Base-by-base conservation (phyloP, 2,113 vertebrate genomes). In the Aphyosemion australe region DNA sequence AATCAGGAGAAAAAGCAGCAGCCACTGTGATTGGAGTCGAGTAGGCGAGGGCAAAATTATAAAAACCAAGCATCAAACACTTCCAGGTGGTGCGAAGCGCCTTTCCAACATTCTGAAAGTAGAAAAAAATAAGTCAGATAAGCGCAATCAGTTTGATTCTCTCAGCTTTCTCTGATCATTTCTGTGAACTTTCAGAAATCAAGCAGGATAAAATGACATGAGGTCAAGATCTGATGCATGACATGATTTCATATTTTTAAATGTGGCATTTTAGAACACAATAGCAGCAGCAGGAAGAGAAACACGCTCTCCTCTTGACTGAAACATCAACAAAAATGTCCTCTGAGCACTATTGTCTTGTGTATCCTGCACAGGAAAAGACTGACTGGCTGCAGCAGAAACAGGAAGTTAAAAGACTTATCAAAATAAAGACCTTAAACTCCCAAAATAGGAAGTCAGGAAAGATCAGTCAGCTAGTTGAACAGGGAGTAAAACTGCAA, bases 71-170 rank as follows among this genome's bases (percentile, higher is more conserved):
- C 82, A 95, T 87, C 34, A 99, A 15, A 76, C 95, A 98, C 79
- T 80, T 95, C 86, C 96, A 98, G 10, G 95, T 95, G 85, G 92
- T 93, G 34, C 85, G 87, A 65, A 98, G 76, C 8, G 88, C 94
- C 66, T 95, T 98, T 47, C 95, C 91, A 0, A 96, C 87, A 1
- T 96, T 97, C 97, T 99, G 66, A n/a, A 88, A 85, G 31, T 18
- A 4, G 5, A 42, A 13, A 8, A 48, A 15, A 31, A 53, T 7
- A 18, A n/a, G 0, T 51, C 11, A 64, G 11, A 13, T 42, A 37
- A 37, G 6, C 34, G 12, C 31, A 8, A 6, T 59, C 2, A 49
- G 18, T 32, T 43, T 16, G 16, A 53, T 31, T 45, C 21, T 13
- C 8, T 8, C 1, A 57, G 16, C 48, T 68, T 43, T 61, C 13